phyloP scores from a whole-genome alignment of 2,113 vertebrate species.

The Bubo bubo region DNA sequence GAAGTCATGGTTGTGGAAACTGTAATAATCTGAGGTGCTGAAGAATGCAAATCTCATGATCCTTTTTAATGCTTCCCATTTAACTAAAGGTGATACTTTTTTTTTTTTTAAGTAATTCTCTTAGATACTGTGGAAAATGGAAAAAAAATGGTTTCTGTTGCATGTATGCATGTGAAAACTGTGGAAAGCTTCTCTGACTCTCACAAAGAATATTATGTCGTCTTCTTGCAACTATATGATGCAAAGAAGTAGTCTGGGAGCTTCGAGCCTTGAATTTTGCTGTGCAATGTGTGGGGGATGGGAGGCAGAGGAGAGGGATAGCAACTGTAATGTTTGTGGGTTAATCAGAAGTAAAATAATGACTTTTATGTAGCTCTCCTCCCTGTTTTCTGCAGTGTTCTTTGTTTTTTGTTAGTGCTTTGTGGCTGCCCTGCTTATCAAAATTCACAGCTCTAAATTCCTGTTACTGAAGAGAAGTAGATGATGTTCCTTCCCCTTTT shows the following conservation, averaged over 20 bases:
- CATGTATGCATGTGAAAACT: rapidly evolving
- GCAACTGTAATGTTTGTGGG: not conserved
- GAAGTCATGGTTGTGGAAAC: not conserved
- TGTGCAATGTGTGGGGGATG: not conserved
- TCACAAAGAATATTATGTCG: not conserved
- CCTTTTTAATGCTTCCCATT: slow-evolving; percentile 38
- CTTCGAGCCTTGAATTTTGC: not conserved
- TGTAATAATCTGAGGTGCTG: not conserved
- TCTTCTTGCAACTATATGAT: not conserved
- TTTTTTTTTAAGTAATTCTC: not conserved
- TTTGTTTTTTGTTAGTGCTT: not conserved
- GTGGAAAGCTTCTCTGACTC: not conserved
- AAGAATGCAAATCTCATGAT: slow-evolving; percentile 27
- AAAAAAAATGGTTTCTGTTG: not conserved
- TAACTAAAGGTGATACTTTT: not conserved
- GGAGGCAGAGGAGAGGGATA: not conserved
- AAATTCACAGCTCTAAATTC: not conserved
- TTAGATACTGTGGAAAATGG: not conserved
- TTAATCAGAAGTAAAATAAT: not conserved
- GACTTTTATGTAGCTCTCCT: not conserved
- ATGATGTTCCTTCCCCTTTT: not conserved
- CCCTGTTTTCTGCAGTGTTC: not conserved
- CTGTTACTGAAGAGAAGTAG: not conserved
- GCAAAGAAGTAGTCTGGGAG: not conserved
- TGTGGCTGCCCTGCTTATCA: not conserved